Percentiles rank a stretch among this genome's conserved stretches.
Conservation (phyloP, 2,888 invertebrate species). For the Cephus runcator region DNA sequence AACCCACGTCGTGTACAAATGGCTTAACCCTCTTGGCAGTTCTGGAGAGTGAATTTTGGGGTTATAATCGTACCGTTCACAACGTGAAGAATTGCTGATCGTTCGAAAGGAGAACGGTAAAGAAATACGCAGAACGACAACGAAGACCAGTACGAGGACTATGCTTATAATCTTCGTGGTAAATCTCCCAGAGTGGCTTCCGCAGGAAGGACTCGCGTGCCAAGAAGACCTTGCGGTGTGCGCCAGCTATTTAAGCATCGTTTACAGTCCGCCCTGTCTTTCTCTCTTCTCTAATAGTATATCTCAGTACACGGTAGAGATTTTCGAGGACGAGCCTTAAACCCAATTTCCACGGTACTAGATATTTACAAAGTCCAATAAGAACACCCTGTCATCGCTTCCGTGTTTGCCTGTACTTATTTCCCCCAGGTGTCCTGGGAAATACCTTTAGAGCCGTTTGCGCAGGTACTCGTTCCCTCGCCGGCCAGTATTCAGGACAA, state of each 20-base stretch:
- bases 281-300: not conserved
- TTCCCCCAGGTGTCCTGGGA: not conserved
- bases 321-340: not conserved
- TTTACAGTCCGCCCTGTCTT: slow-evolving; percentile 12
- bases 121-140: not conserved
- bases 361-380: not conserved
- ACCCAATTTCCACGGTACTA: not conserved
- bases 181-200: slow-evolving; percentile 34
- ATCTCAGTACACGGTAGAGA: not conserved
- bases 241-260: slow-evolving; percentile 37
- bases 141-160: not conserved
- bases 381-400: not conserved
- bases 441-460: not conserved
- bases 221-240: slow-evolving; percentile 38
- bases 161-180: slow-evolving; percentile 8
- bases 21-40: not conserved
- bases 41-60: not conserved
- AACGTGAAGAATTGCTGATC: not conserved
- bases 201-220: slow-evolving; percentile 39
- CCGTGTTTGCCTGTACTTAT: not conserved
- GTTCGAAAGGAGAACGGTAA: not conserved
- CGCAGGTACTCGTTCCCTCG: not conserved
- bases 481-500: not conserved
- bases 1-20: not conserved
- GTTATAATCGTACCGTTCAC: not conserved